Conservation (phyloP, 2,888 invertebrate genomes). For the Oscheius sp. region DNA sequence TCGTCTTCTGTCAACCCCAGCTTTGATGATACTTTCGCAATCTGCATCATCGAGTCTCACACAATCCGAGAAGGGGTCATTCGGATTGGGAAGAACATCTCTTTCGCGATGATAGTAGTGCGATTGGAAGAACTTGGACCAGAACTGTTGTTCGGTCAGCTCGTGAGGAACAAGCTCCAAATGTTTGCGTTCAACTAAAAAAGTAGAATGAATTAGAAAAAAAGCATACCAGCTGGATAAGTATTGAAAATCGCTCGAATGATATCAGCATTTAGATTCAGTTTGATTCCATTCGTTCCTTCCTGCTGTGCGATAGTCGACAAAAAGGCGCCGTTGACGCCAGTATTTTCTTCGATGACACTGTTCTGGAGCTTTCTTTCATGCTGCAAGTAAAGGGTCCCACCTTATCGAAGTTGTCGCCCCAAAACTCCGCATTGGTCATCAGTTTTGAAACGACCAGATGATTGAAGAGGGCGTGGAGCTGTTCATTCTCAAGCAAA, state of each 20-base stretch:
- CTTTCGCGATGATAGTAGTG: slow-evolving; percentile 89
- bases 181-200: slow-evolving; percentile 89
- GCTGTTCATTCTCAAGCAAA: slow-evolving; percentile 60
- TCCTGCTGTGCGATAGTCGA: slow-evolving; percentile 65
- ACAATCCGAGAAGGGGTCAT: slow-evolving; percentile 97
- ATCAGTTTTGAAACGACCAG: slow-evolving; percentile 95
- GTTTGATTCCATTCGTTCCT: slow-evolving; percentile 75
- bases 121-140: slow-evolving; percentile 99
- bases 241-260: slow-evolving; percentile 98
- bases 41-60: slow-evolving; percentile 91
- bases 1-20: slow-evolving; percentile 51
- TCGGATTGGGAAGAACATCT: slow-evolving; percentile 78
- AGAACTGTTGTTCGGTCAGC: slow-evolving; percentile 95
- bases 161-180: slow-evolving; percentile 93
- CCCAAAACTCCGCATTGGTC: slow-evolving; percentile 97
- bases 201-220: not conserved
- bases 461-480: slow-evolving; percentile 85
- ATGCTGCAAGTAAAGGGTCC: no score
- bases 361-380: slow-evolving; percentile 40
- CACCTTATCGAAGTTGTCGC: slow-evolving; percentile 50
- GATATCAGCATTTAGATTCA: slow-evolving; percentile 94
- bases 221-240: slow-evolving; percentile 84
- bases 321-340: slow-evolving; percentile 81
- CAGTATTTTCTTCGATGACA: slow-evolving; percentile 80
- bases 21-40: slow-evolving; percentile 47